Conservation (phyloP, 2,797 vertebrate genomes). For the Limnodromus scolopaceus region DNA sequence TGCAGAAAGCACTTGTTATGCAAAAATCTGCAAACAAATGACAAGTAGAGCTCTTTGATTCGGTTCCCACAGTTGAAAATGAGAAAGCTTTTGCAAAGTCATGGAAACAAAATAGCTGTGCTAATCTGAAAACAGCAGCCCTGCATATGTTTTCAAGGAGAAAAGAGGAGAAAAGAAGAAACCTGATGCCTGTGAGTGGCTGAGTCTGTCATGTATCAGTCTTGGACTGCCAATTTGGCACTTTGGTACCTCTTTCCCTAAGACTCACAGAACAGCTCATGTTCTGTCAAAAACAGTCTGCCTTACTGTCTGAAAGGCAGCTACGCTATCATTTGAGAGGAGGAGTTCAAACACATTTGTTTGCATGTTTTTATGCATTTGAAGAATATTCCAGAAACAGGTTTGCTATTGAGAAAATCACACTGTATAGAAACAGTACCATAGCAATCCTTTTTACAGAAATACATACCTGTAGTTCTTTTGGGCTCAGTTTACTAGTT, state of each 20-base stretch:
- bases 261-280: neutral
- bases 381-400: neutral
- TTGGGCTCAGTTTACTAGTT: neutral
- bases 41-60: neutral
- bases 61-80: neutral
- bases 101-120: conserved; percentile 9
- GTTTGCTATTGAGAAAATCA: neutral
- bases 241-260: neutral
- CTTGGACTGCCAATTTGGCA: neutral
- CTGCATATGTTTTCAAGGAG: neutral
- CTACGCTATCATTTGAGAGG: neutral
- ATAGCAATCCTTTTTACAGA: neutral
- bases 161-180: neutral
- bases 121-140: neutral
- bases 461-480: neutral
- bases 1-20: neutral
- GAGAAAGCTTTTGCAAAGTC: conserved; percentile 20
- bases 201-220: neutral
- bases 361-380: neutral
- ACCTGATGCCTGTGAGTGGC: neutral
- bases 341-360: neutral
- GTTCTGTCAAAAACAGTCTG: neutral
- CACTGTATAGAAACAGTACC: neutral
- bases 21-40: neutral
- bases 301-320: neutral